These are phyloP conservation scores for Watsonalla cultraria DNA, from an alignment of 2,888 invertebrate species.

Conservation along the genomic window DNA sequence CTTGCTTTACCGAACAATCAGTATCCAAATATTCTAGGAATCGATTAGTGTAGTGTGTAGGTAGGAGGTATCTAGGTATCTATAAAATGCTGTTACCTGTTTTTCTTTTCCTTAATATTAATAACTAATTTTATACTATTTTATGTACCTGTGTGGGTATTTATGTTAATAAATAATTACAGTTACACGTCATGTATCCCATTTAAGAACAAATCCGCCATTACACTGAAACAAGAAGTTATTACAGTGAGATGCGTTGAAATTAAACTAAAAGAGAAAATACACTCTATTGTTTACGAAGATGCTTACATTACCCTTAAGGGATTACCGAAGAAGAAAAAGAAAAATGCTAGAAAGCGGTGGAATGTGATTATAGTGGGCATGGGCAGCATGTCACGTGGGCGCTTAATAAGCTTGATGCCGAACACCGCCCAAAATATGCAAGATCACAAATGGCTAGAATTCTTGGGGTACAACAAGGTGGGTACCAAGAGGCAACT, in stretches of 20 bases:
- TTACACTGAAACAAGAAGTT: slow-evolving; percentile 33
- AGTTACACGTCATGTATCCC: slow-evolving; percentile 36
- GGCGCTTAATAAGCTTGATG: slow-evolving; percentile 86
- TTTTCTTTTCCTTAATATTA: too few species aligned
- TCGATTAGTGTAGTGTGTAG: too few species aligned
- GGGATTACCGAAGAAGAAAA: slow-evolving; percentile 16
- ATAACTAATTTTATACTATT: too few species aligned
- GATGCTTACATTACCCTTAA: slow-evolving; percentile 43
- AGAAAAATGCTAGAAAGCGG: slow-evolving; percentile 5
- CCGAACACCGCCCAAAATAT: slow-evolving; percentile 84
- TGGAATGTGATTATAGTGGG: slow-evolving; percentile 86
- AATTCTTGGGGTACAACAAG: slow-evolving; percentile 84
- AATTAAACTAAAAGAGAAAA: slow-evolving; percentile 7
- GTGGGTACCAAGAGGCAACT: slow-evolving; percentile 26
- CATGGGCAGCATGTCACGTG: slow-evolving; percentile 89
- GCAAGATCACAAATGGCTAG: slow-evolving; percentile 82
- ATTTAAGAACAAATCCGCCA: slow-evolving; percentile 32
- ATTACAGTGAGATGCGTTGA: slow-evolving; percentile 35
- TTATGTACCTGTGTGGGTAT: too few species aligned
- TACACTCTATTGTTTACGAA: slow-evolving; percentile 25
- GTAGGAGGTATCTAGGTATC: too few species aligned
- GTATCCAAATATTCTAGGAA: too few species aligned
- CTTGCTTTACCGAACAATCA: too few species aligned
- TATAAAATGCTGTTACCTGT: too few species aligned
- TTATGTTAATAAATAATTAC: slow-evolving; percentile 10